Base-by-base conservation (phyloP, 2,113 vertebrate species). In the Xenopus laevis region DNA sequence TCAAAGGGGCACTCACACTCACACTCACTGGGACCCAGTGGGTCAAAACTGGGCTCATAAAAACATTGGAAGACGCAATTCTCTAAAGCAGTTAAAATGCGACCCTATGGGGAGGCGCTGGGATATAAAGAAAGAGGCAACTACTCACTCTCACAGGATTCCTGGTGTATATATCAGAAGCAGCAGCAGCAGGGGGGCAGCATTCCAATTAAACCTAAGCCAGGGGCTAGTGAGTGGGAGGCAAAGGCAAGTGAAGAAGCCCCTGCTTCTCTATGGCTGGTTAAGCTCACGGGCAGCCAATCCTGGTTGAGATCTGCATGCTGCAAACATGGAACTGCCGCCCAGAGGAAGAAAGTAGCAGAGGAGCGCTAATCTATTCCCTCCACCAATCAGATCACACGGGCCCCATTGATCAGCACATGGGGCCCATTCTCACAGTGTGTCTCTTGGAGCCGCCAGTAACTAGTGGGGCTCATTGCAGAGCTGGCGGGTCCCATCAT, bases 371-470 rank as follows among this genome's bases (percentile, higher is more conserved):
- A 27, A 60, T 23, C 55, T 30, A 13, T 18, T 46, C 72, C 72
- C 69, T 61, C 53, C 72, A 74, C 72, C 72, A 11, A 66, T 52
- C 52, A 21, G 33, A 20, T 53, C 21, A 33, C 63, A 65, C 16
- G 4, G 9, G 23, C 23, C 23, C 23, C 23, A 27, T 4, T 12
- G 13, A n/a, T 45, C n/a, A 10, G 63, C 17, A 7, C 15, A 8
- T 12, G 33, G n/a, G 53, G 45, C 21, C 57, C 18, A 16, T 13
- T 59, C 63, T 67, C 61, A 57, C 71, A 67, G 71, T 47, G 64
- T 66, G 63, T 60, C 55, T 33, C 40, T 57, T 16, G 20, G 30
- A 59, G 40, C 15, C 9, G 21, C 27, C 70, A 0, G 21, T 17
- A 20, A 9, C 59, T 18, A 13, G 15, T 1, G 16, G 23, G 57